A percentile compares a stretch with the other conserved stretches of the same genome.
Evolutionary conservation across 1,140 invertebrate genomes (phyloP).

Genomic region (Pachyrhynchus sulphureomaculatus): DNA sequence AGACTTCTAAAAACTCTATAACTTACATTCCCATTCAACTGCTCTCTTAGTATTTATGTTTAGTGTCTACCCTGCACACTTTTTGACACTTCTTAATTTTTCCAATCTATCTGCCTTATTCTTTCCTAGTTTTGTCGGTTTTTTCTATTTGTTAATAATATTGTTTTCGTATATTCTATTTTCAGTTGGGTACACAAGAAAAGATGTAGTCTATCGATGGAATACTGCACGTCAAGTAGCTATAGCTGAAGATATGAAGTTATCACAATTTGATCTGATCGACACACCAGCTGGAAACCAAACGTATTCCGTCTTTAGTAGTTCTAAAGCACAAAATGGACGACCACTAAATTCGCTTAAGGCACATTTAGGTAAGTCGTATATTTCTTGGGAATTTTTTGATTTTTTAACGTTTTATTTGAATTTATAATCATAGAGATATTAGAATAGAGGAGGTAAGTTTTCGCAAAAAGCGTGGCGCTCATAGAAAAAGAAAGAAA

Average conservation of each 20-base stretch:
- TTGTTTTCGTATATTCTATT: too few species aligned
- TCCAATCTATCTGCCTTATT: too few species aligned
- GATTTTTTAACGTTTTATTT: not conserved
- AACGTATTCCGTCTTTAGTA: slow-evolving; percentile 53
- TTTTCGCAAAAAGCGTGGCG: too few species aligned
- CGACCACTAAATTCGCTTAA: slow-evolving; percentile 38
- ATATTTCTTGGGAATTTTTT: not conserved
- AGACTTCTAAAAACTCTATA: too few species aligned
- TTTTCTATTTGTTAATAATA: too few species aligned
- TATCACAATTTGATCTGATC: slow-evolving; percentile 83
- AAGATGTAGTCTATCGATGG: slow-evolving; percentile 83
- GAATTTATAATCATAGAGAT: not conserved
- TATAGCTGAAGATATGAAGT: slow-evolving; percentile 80
- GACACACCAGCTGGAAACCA: slow-evolving; percentile 73
- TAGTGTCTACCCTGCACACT: too few species aligned
- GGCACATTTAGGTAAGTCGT: slow-evolving; percentile 16
- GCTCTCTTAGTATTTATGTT: too few species aligned
- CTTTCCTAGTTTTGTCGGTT: too few species aligned
- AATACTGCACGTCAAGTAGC: slow-evolving; percentile 73
- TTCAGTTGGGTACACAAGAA: slow-evolving; percentile 80
- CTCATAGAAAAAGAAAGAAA: too few species aligned
- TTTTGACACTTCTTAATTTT: too few species aligned
- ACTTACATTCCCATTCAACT: too few species aligned
- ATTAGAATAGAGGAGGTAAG: too few species aligned
- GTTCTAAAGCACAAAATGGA: slow-evolving; percentile 7